Conservation (phyloP, 2,888 invertebrate genomes). For the Kryphioiulus occultus region DNA sequence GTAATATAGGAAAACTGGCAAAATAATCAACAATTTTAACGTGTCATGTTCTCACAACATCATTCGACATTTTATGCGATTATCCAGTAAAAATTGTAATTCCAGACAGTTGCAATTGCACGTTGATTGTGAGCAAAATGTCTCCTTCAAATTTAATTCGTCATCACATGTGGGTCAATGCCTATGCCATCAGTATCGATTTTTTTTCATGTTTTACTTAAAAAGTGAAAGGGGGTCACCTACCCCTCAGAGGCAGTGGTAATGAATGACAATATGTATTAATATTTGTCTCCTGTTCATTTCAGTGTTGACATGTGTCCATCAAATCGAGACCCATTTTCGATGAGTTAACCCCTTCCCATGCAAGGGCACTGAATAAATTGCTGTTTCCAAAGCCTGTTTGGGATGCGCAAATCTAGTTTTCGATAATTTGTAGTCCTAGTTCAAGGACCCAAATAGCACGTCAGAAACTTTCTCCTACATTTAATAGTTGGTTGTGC, state of each 20-base stretch:
- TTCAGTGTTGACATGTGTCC: not conserved
- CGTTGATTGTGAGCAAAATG: too few relatives aligned
- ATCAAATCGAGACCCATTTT: not conserved
- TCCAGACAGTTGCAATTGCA: too few relatives aligned
- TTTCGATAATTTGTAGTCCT: not conserved
- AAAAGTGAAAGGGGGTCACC: slow-evolving; percentile 20
- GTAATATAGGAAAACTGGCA: too few relatives aligned
- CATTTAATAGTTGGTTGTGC: not conserved
- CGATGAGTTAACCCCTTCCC: not conserved
- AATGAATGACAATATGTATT: not conserved
- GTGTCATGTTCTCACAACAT: too few relatives aligned
- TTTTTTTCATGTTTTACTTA: not conserved
- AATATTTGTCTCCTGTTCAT: not conserved
- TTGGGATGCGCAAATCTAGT: not conserved
- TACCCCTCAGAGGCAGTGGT: slow-evolving; percentile 10
- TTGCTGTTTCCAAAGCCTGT: not conserved
- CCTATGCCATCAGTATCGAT: not conserved
- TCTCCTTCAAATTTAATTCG: not conserved
- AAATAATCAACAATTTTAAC: too few relatives aligned
- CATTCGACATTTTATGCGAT: too few relatives aligned
- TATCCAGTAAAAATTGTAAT: too few relatives aligned
- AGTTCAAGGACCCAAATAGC: not conserved
- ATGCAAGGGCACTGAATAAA: not conserved
- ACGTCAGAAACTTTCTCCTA: not conserved
- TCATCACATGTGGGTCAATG: not conserved